Conservation (phyloP, 2,888 invertebrate genomes). For the Reticulitermes lucifugus region DNA sequence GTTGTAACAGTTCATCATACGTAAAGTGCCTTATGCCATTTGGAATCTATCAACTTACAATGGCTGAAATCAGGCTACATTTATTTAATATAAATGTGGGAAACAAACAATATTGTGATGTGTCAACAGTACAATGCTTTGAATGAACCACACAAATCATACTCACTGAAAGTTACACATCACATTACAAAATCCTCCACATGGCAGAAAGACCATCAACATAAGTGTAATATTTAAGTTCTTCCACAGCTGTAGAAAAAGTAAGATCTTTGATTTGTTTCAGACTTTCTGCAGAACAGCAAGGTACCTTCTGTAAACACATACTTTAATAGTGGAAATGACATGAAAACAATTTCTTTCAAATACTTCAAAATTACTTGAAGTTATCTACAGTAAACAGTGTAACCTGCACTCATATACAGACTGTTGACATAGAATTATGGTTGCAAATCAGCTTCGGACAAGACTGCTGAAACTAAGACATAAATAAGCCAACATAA, state of each 20-base stretch:
- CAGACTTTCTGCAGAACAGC: too few species aligned
- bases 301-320: too few species aligned
- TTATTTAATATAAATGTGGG: not conserved
- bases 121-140: not conserved
- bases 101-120: not conserved
- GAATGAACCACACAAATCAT: not conserved
- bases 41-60: not conserved
- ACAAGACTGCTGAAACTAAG: too few species aligned
- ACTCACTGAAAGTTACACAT: not conserved
- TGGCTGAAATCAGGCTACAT: not conserved
- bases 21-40: not conserved
- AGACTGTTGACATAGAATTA: not conserved
- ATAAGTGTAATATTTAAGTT: not conserved
- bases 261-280: too few species aligned
- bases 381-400: not conserved
- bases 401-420: not conserved
- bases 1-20: not conserved
- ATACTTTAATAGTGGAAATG: not conserved
- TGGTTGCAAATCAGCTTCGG: too few species aligned
- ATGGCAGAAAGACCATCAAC: not conserved
- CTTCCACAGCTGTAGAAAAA: not conserved
- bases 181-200: too few species aligned
- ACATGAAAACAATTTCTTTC: not conserved
- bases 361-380: not conserved
- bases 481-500: too few species aligned